Evolutionary conservation across 2,888 invertebrate species (phyloP).

Genomic region (Thumatha senex): DNA sequence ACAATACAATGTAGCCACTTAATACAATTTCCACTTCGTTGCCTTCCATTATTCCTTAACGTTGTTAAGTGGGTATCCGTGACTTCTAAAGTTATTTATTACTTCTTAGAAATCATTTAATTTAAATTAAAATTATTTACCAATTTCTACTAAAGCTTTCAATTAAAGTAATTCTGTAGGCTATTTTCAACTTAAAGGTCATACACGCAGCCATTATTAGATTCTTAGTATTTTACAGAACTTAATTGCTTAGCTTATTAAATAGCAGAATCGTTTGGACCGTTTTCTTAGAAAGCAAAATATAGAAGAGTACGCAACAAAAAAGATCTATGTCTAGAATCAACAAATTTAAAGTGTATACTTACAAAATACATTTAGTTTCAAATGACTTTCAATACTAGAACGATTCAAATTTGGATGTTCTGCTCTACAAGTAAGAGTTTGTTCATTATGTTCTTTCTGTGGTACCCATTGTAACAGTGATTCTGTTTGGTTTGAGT

Average conservation of each 20-base stretch:
- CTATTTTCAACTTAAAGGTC: neutral
- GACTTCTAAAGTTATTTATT: too few species aligned
- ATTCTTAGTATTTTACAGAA: neutral
- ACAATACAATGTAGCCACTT: too few species aligned
- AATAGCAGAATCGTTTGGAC: neutral
- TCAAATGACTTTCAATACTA: constrained; percentile 90
- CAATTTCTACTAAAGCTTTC: too few species aligned
- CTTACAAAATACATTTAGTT: constrained; percentile 95
- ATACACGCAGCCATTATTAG: neutral
- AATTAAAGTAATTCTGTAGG: neutral
- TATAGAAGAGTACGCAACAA: neutral
- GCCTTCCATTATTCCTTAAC: too few species aligned
- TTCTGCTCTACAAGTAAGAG: constrained; percentile 91
- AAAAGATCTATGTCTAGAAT: neutral
- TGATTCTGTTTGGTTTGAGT: constrained; percentile 93
- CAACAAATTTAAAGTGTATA: constrained; percentile 20
- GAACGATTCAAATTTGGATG: constrained; percentile 90
- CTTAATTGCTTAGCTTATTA: neutral
- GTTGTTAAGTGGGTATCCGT: too few species aligned
- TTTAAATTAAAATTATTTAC: too few species aligned
- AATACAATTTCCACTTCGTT: too few species aligned
- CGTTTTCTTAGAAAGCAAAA: neutral
- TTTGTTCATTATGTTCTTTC: constrained; percentile 90
- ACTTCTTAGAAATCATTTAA: too few species aligned
- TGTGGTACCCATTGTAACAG: constrained; percentile 89